Conservation (phyloP, 2,888 invertebrate species). For the Euplexia lucipara region DNA sequence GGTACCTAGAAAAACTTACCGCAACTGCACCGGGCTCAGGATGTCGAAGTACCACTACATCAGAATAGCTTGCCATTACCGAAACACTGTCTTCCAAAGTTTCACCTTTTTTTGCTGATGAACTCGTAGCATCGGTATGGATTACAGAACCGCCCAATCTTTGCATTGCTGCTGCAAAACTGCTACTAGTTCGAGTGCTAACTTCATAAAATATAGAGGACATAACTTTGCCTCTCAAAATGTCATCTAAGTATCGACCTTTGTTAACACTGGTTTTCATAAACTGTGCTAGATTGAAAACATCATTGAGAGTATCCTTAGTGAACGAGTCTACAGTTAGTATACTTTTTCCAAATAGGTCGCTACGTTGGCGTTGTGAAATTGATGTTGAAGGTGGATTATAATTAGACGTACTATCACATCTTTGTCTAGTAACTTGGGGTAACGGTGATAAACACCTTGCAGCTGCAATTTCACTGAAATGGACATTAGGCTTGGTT, state of each 20-base stretch:
- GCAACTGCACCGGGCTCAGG: constrained; percentile 97
- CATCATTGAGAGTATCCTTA: constrained; percentile 97
- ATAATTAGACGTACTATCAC: constrained; percentile 91
- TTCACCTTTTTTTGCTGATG: constrained; percentile 99
- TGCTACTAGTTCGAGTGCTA: constrained; percentile 98
- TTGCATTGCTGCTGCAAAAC: constrained; percentile 99
- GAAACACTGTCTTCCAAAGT: constrained; percentile 96
- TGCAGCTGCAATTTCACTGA: constrained; percentile 87
- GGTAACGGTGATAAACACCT: constrained; percentile 89
- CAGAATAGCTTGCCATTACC: constrained; percentile 97
- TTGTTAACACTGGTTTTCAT: constrained; percentile 96
- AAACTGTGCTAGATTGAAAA: constrained; percentile 98
- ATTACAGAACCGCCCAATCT: constrained; percentile 98
- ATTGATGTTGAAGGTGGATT: constrained; percentile 80
- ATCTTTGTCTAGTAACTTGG: constrained; percentile 86
- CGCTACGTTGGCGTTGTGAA: constrained; percentile 87
- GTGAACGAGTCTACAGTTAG: constrained; percentile 96
- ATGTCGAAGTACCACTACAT: constrained; percentile 98
- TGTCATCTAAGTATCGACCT: constrained; percentile 95
- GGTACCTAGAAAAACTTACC: constrained; percentile 88
- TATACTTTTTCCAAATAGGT: constrained; percentile 94
- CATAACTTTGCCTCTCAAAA: constrained; percentile 98
- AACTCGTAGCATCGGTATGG: constrained; percentile 96
- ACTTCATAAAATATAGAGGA: constrained; percentile 99
- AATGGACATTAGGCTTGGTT: constrained; percentile 91